Percentiles rank a stretch among this genome's conserved stretches.
These are phyloP conservation scores for Mastacembelus armatus DNA, from an alignment of 2,797 vertebrate genomes.

Conservation along the genomic window DNA sequence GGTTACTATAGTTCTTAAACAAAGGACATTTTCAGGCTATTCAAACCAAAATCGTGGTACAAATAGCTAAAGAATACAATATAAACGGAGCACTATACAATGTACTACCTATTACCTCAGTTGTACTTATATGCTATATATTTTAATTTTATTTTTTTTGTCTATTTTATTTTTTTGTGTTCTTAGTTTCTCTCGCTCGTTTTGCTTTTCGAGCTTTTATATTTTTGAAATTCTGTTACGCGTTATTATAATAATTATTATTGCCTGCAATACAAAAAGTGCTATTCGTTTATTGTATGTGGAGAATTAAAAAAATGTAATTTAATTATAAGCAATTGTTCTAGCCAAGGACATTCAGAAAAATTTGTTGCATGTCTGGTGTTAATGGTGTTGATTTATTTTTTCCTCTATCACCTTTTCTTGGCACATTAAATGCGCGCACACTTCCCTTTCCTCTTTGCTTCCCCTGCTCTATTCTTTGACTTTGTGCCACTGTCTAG, in stretches of 20 bases:
- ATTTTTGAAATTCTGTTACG: slow-evolving; percentile 71
- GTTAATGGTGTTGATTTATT: slow-evolving; percentile 52
- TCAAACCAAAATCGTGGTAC: slow-evolving; percentile 73
- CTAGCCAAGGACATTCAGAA: slow-evolving; percentile 69
- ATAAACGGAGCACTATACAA: slow-evolving; percentile 79
- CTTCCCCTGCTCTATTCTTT: slow-evolving; percentile 22
- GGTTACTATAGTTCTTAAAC: slow-evolving; percentile 61
- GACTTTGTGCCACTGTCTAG: slow-evolving; percentile 40
- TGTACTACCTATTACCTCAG: slow-evolving; percentile 82
- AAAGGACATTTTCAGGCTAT: slow-evolving; percentile 56
- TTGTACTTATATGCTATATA: slow-evolving; percentile 71
- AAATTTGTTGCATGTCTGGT: slow-evolving; percentile 76
- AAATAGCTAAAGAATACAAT: slow-evolving; percentile 56
- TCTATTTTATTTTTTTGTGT: slow-evolving; percentile 56
- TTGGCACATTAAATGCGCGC: slow-evolving; percentile 60
- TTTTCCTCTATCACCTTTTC: slow-evolving; percentile 26
- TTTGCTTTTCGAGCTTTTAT: slow-evolving; percentile 67
- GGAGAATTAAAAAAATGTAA: slow-evolving; percentile 60
- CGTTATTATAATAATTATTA: slow-evolving; percentile 65
- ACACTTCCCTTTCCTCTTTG: slow-evolving; percentile 6
- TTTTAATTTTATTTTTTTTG: slow-evolving; percentile 12
- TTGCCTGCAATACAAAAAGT: slow-evolving; percentile 65
- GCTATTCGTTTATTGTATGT: slow-evolving; percentile 70
- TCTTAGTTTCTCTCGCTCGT: slow-evolving; percentile 52
- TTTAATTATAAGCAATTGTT: slow-evolving; percentile 72